A percentile compares a stretch with the other conserved stretches of the same genome.
These are phyloP conservation scores for Apolygus lucorum DNA, from an alignment of 1,140 invertebrate species.

Conservation along the genomic window DNA sequence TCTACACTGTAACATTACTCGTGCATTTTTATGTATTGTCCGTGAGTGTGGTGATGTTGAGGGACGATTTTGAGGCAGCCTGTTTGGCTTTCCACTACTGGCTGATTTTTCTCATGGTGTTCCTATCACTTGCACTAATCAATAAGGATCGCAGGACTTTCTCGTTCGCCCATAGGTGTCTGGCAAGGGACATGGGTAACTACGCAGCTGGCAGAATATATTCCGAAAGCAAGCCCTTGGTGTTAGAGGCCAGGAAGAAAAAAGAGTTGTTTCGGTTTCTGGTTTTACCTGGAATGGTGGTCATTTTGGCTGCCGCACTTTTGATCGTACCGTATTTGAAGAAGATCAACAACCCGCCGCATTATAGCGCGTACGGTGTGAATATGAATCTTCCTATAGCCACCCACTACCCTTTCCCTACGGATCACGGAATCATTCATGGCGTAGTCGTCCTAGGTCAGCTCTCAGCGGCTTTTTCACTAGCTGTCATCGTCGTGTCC, in stretches of 20 bases:
- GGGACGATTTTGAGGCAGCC: neutral
- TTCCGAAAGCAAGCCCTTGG: neutral
- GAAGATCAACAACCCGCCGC: neutral
- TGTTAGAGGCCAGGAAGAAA: neutral
- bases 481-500: neutral
- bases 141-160: neutral
- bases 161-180: neutral
- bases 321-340: neutral
- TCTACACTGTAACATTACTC: neutral
- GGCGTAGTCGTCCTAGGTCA: neutral
- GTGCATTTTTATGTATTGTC: neutral
- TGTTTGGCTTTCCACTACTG: neutral
- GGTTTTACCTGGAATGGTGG: neutral
- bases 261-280: neutral
- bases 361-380: neutral
- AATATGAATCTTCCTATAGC: neutral
- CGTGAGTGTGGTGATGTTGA: neutral
- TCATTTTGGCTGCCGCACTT: neutral
- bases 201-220: neutral
- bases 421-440: neutral
- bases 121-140: neutral
- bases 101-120: neutral
- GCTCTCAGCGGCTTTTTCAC: neutral
- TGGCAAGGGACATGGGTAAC: neutral
- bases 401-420: neutral